phyloP scores from a whole-genome alignment of 2,888 invertebrate species.

The Axea sp. region DNA sequence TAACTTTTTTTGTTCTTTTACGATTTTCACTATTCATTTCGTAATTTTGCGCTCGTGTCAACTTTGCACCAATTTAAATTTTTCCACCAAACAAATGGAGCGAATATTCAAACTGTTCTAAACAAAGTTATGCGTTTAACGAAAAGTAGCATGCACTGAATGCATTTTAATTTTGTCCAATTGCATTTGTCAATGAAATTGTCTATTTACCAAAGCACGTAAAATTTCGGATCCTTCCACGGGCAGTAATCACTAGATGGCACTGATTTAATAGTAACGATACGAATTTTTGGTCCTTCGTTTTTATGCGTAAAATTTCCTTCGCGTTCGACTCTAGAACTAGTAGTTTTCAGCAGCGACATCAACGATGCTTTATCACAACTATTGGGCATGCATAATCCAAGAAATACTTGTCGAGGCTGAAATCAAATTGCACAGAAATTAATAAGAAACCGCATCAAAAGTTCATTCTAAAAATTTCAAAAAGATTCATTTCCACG shows the following conservation, averaged over 20 bases:
- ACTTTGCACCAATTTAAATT: too few species aligned
- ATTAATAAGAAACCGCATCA: not conserved
- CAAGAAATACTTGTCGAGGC: conserved; percentile 86
- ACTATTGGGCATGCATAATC: conserved; percentile 87
- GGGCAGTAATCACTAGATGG: conserved; percentile 84
- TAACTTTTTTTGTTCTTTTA: not conserved
- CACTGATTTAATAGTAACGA: conserved; percentile 85
- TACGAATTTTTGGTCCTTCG: conserved; percentile 80
- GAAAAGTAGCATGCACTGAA: too few species aligned
- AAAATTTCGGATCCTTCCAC: conserved; percentile 85
- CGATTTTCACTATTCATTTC: too few species aligned
- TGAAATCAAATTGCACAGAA: conserved; percentile 73
- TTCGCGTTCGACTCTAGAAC: conserved; percentile 76
- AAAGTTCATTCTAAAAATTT: too few species aligned
- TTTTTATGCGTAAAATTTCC: conserved; percentile 81
- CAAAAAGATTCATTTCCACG: too few species aligned
- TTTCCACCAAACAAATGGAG: too few species aligned
- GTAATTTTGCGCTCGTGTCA: too few species aligned
- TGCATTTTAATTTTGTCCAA: conserved; percentile 2
- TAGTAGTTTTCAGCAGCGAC: conserved; percentile 76
- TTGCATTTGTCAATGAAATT: too few species aligned
- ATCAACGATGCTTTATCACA: conserved; percentile 80
- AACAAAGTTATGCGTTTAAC: too few species aligned
- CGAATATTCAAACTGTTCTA: too few species aligned
- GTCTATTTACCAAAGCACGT: conserved; percentile 86